Evolutionary conservation across 2,113 vertebrate genomes (phyloP).

Genomic region (Gracilinanus agilis): DNA sequence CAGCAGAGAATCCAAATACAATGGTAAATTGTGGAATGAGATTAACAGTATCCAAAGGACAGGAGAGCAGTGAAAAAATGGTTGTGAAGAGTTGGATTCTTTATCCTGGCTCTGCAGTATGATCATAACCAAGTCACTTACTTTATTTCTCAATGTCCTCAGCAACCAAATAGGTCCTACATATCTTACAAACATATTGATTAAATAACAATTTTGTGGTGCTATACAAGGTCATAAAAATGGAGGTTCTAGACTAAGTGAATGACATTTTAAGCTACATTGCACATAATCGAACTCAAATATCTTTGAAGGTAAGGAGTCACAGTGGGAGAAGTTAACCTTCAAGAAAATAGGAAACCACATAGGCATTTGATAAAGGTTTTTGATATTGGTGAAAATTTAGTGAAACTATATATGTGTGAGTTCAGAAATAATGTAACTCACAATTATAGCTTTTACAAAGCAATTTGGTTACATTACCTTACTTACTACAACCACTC

Average conservation of each 20-base stretch:
- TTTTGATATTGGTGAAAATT: neutral
- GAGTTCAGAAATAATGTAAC: neutral
- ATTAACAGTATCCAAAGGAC: neutral
- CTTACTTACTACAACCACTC: neutral
- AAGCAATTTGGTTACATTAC: neutral
- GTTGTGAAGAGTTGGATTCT: neutral
- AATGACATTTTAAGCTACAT: neutral
- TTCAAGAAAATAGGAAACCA: neutral
- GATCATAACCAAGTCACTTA: neutral
- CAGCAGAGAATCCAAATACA: neutral
- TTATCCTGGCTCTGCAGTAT: neutral
- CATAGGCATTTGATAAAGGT: neutral
- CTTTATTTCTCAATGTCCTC: neutral
- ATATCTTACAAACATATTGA: neutral
- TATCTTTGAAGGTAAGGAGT: neutral
- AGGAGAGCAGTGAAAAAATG: neutral
- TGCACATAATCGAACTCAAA: neutral
- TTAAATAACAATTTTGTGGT: neutral
- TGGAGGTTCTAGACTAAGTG: neutral
- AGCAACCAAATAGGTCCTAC: neutral
- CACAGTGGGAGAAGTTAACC: neutral
- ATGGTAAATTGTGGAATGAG: neutral
- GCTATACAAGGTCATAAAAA: neutral
- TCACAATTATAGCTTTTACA: neutral
- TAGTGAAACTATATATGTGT: neutral